phyloP scores from a whole-genome alignment of 2,888 invertebrate genomes.

The Biston stratarius region DNA sequence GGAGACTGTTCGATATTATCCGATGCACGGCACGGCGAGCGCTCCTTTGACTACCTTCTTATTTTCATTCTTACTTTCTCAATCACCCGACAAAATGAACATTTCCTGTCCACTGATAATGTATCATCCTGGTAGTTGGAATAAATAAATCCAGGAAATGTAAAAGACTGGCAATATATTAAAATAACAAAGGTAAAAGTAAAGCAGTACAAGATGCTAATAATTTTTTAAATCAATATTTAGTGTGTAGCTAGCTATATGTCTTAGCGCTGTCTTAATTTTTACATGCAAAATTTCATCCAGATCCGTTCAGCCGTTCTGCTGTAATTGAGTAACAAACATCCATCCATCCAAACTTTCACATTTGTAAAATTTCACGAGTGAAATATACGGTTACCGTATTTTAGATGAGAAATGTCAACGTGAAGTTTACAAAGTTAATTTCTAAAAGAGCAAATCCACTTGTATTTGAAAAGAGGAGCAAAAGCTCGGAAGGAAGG shows the following conservation, averaged over 20 bases:
- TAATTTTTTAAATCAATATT: no score
- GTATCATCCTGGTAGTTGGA: slow-evolving; percentile 27
- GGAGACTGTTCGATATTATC: slow-evolving; percentile 53
- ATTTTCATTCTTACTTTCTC: slow-evolving; percentile 36
- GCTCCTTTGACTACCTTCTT: slow-evolving; percentile 31
- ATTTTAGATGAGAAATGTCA: no score
- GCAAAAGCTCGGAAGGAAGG: slow-evolving; percentile 2
- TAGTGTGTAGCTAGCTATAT: no score
- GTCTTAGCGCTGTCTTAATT: no score
- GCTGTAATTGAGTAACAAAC: no score
- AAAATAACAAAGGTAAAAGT: neutral
- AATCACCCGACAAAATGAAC: slow-evolving; percentile 31
- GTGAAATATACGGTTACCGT: neutral
- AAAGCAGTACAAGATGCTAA: no score
- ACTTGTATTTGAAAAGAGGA: neutral
- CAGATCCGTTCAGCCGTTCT: no score
- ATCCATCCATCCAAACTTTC: no score
- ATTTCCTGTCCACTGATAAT: slow-evolving; percentile 29
- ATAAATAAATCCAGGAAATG: neutral
- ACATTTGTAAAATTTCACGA: no score
- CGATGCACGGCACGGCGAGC: slow-evolving; percentile 38
- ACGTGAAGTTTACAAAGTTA: neutral
- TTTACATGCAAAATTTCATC: no score
- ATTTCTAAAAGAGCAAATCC: neutral
- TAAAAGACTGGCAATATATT: neutral